Conservation (phyloP, 2,888 invertebrate genomes). For the Thelaira solivaga region DNA sequence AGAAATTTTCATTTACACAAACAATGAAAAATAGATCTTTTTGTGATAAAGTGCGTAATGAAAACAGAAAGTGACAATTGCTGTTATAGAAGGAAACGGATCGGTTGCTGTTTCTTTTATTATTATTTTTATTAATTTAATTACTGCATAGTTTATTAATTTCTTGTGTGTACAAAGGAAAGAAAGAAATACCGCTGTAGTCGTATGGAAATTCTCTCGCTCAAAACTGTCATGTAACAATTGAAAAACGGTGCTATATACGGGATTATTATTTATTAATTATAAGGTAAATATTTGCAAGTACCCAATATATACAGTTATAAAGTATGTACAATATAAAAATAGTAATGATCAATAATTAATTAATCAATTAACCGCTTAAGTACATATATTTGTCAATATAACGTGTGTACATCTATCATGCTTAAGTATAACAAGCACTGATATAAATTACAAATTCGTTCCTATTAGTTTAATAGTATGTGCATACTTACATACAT, state of each 20-base stretch:
- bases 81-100: slow-evolving; percentile 41
- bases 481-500: background rate
- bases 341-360: background rate
- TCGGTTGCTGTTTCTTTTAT: slow-evolving; percentile 37
- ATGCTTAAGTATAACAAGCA: background rate
- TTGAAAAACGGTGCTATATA: slow-evolving; percentile 20
- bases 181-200: slow-evolving; percentile 1
- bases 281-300: slow-evolving; percentile 49
- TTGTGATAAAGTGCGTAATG: slow-evolving; percentile 56
- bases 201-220: slow-evolving; percentile 27
- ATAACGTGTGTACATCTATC: background rate
- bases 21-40: slow-evolving; percentile 51
- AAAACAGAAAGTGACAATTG: slow-evolving; percentile 39
- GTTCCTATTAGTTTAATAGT: background rate
- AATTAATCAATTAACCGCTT: background rate
- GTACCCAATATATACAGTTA: background rate
- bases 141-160: slow-evolving; percentile 26
- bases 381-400: background rate
- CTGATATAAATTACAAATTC: slow-evolving; percentile 3
- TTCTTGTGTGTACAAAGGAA: slow-evolving; percentile 27
- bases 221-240: slow-evolving; percentile 47
- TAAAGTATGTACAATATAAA: background rate
- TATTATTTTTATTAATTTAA: slow-evolving; percentile 39
- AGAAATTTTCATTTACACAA: slow-evolving; percentile 38
- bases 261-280: slow-evolving; percentile 32